Evolutionary conservation across 1,140 invertebrate genomes (phyloP), one percentile per base, ranked within the genome.

Genomic region (Cardiocondyla obscurior): DNA sequence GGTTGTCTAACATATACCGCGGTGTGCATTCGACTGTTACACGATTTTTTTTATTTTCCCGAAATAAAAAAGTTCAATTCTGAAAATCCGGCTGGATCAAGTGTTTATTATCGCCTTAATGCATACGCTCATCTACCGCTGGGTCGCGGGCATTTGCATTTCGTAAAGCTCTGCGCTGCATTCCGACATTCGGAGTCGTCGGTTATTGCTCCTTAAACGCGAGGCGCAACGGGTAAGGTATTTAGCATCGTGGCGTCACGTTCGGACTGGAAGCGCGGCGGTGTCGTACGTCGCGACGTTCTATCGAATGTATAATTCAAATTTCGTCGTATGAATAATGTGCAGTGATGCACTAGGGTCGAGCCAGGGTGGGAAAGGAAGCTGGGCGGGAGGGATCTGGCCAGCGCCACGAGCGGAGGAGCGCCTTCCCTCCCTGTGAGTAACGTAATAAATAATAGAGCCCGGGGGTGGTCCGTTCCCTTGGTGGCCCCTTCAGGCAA

Each of bases 301-400:
- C 90, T 91, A 91, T 92, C 90, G 90, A 88, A 91, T 92, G 90
- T 90, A 88, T 92, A 90, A 92, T 92, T 91, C 83, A 92, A 90
- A 92, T 91, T 92, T 91, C 86, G 88, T 83, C 84, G 87, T 89
- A 92, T 91, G 91, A 92, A 92, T 92, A 92, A 92, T 92, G 90
- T 85, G 90, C 89, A 88, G 90, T 91, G 90, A 92, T 89, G 90
- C 85, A 85, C 74, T 16, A 70, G 73, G 46, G 60, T 16, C n/a
- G 19, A 39, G 64, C 49, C 65, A 33, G 55, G 19, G 64, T 25
- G 36, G 55, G 39, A 64, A 72, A 83, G 62, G 64, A 64, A 86
- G 72, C 60, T n/a, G 60, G 60, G 60, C 76, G 57, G 65, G 85
- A 58, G 85, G 85, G 84, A 82, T 82, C 83, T 73, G 70, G 65